Evolutionary conservation across 2,797 vertebrate species (phyloP), one percentile per base, ranked within the genome.

Genomic region (Siniperca obscura): DNA sequence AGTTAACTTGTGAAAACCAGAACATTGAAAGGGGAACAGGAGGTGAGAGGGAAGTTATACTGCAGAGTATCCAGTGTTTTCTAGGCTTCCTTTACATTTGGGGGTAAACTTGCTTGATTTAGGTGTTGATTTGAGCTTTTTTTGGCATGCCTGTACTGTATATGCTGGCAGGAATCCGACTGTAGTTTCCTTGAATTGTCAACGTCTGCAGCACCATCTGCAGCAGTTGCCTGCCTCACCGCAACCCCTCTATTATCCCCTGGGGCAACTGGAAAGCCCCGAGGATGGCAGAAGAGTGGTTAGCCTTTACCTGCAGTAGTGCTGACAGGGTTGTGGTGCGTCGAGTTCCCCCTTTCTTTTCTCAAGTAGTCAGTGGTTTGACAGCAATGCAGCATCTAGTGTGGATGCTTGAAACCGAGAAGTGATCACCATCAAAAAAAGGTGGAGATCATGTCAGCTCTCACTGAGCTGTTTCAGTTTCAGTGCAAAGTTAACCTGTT

Each of bases 241-340:
- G 16, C 86, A 92, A 74, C 76, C 44, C 67, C 73, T 62, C 46
- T 42, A 21, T 78, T 53, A 79, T 84, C 78, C 90, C 78, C 66
- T 16, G 78, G 86, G 90, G 81, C 40, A 80, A 72, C 22, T 93
- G 94, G 93, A 94, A 94, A 93, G 78, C 91, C 92, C 94, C 90
- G 22, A 84, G 76, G 79, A 21, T 74, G 81, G 87, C 68, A 82
- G 70, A 25, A 62, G 38, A 56, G 87, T 60, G 86, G 86, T 93
- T 80, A 74, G 64, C 59, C 59, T 86, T 91, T 79, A 94, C 90
- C 91, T 91, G 87, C 80, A 84, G 84, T 62, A 62, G 48, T 85
- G 90, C 89, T 91, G 91, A 92, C 86, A 50, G 9, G 70, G 65
- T 71, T 88, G 91, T 86, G 89, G 91, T 89, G 34, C 3, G 30